phyloP scores from a whole-genome alignment of 1,140 invertebrate genomes.

The Gryllus bimaculatus region DNA sequence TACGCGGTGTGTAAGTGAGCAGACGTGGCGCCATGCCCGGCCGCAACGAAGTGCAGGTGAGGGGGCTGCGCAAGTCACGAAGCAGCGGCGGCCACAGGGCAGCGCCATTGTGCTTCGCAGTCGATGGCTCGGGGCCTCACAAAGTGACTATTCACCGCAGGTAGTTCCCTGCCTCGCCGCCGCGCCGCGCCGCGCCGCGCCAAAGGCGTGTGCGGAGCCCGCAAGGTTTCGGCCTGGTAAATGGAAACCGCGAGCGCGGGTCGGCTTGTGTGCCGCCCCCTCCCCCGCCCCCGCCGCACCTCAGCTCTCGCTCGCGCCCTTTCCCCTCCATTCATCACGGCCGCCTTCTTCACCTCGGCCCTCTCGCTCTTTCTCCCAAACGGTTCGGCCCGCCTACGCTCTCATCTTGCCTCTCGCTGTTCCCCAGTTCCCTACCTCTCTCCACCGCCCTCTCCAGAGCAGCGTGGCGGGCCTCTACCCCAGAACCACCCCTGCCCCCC shows the following conservation, averaged over 20 bases:
- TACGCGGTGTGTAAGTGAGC: no score
- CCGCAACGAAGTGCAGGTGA: no score
- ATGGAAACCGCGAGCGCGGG: not conserved
- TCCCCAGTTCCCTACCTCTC: no score
- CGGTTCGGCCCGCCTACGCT: not conserved
- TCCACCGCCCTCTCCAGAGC: no score
- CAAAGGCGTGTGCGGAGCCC: not conserved
- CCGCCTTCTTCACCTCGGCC: not conserved
- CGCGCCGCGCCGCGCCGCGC: no score
- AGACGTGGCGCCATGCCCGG: no score
- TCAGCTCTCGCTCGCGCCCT: not conserved
- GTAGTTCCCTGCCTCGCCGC: not conserved
- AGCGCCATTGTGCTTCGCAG: not conserved
- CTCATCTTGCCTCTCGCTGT: not conserved
- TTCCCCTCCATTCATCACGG: not conserved
- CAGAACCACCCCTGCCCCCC: not conserved
- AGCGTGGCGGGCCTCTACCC: no score
- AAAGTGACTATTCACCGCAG: not conserved
- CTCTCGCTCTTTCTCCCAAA: not conserved
- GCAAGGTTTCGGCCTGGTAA: not conserved
- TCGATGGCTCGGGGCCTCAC: not conserved
- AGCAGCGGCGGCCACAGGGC: not conserved
- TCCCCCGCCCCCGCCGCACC: no score
- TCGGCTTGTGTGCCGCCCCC: no score
- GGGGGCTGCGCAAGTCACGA: not conserved